Base-by-base conservation (phyloP, 2,797 vertebrate genomes). In the Pseudopleuronectes americanus region DNA sequence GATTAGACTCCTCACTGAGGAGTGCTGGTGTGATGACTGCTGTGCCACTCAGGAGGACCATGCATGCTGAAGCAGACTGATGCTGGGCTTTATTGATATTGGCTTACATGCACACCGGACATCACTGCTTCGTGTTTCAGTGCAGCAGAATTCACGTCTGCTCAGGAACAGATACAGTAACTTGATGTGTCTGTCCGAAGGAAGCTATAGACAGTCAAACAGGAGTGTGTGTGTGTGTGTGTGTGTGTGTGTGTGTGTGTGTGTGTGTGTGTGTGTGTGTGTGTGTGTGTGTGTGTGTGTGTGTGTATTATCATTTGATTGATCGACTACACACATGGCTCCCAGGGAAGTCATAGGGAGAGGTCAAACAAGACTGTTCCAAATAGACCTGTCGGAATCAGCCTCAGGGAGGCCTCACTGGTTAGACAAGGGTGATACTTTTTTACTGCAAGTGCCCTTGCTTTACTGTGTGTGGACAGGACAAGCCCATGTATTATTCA, bases 281-380 rank as follows among this genome's bases (percentile, higher is more conserved):
- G n/a, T 51, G 48, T 51, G 21, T 53, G 23, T 53, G n/a, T 68
- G 9, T 74, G 71, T 59, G 74, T 57, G 68, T 31, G 6, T 74
- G 74, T 83, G 87, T 87, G 89, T 88, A 80, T 90, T 90, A 90
- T 83, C 69, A 67, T 71, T 83, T 92, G 93, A 94, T 93, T 92
- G 92, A 93, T 92, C 65, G 47, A 73, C 76, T 71, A 81, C 69
- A 81, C 8, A 63, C 80, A 81, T 90, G 57, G 83, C 91, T 91
- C 75, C 84, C 76, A 91, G 91, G 88, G 89, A 92, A 91, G 90
- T 91, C 87, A 86, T 57, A 71, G 81, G 71, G 77, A 86, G 83
- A 89, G 92, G 92, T 94, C 92, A 92, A 91, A 92, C 79, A 83
- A 91, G 90, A 90, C 80, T 76, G 81, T 92, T 93, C 89, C 90